phyloP scores from a whole-genome alignment of 2,113 vertebrate genomes.

The Gila orcuttii region DNA sequence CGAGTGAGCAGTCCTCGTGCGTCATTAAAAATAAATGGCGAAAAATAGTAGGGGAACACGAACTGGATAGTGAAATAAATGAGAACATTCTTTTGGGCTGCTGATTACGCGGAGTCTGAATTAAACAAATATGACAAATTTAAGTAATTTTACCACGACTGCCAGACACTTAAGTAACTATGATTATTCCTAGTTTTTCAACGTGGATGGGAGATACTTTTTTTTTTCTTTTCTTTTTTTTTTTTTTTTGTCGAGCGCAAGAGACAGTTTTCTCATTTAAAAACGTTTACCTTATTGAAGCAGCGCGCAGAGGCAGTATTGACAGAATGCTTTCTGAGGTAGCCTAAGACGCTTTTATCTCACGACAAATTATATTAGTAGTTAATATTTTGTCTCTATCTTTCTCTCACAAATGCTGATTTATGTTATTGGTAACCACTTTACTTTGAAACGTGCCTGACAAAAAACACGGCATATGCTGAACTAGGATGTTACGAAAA shows the following conservation, averaged over 20 bases:
- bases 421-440: not conserved
- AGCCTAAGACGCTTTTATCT: not conserved
- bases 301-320: not conserved
- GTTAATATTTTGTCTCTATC: not conserved
- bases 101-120: not conserved
- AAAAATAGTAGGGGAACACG: not conserved
- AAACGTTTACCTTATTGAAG: not conserved
- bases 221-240: too few relatives aligned
- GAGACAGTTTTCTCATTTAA: not conserved
- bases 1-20: conserved; percentile 2
- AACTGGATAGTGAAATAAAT: not conserved
- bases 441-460: not conserved
- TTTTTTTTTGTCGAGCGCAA: not conserved
- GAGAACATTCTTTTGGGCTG: not conserved
- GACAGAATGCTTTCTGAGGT: not conserved
- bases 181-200: not conserved
- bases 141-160: not conserved
- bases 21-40: conserved; percentile 19
- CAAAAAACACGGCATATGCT: not conserved
- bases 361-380: not conserved
- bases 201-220: not conserved
- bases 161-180: too few relatives aligned
- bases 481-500: not conserved
- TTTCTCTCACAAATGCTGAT: not conserved
- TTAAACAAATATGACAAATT: not conserved